Conservation (phyloP, 2,797 vertebrate species). For the Acrocephalus scirpaceus region DNA sequence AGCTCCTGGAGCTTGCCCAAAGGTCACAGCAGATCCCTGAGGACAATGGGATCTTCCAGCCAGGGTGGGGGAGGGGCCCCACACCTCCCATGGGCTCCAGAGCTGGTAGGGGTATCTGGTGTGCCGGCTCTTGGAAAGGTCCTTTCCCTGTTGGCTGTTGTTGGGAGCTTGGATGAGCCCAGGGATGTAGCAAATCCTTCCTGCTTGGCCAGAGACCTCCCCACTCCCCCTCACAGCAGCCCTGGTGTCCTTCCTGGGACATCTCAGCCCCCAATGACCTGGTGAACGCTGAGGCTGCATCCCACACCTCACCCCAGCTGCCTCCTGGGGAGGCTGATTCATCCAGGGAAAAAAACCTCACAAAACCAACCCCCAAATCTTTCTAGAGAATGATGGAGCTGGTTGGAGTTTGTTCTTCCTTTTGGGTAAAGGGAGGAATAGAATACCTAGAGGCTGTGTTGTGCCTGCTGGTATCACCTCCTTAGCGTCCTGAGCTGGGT, state of each 20-base stretch:
- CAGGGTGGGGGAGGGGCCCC: fast-evolving
- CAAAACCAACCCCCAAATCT: not conserved
- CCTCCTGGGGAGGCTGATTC: not conserved
- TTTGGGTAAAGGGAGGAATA: not conserved
- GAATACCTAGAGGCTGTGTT: not conserved
- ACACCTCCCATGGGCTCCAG: fast-evolving
- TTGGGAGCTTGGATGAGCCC: not conserved
- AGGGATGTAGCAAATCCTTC: not conserved
- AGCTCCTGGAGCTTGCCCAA: fast-evolving
- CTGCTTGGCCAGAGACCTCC: fast-evolving
- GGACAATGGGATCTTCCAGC: not conserved
- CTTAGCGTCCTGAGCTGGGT: fast-evolving
- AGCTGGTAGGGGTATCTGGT: not conserved
- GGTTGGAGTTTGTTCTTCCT: not conserved
- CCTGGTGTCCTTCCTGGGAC: not conserved
- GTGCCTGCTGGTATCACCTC: fast-evolving
- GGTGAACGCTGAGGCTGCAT: no score
- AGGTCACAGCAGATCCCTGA: not conserved
- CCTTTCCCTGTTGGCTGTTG: not conserved
- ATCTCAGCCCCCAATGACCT: not conserved
- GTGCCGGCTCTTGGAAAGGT: fast-evolving
- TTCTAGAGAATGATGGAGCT: not conserved
- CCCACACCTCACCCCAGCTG: not conserved
- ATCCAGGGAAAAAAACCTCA: not conserved
- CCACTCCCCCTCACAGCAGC: not conserved